phyloP scores from a whole-genome alignment of 2,113 vertebrate genomes.

The Phaethon lepturus region DNA sequence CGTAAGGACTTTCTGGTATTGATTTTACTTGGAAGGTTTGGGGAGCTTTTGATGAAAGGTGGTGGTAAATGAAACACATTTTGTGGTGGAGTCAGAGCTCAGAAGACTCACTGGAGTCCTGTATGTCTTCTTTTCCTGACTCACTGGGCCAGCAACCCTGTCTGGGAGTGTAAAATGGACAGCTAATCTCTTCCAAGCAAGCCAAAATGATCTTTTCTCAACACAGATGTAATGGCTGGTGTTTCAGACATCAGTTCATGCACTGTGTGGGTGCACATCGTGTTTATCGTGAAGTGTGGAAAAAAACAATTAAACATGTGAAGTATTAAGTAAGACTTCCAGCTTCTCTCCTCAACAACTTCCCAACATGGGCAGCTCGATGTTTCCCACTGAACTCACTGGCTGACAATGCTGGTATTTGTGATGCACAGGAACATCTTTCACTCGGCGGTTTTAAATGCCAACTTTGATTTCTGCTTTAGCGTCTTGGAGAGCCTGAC shows the following conservation, averaged over 20 bases:
- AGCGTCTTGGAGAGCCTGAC: neutral
- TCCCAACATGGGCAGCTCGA: neutral
- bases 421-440: neutral
- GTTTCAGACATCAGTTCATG: neutral
- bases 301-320: neutral
- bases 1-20: neutral
- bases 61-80: neutral
- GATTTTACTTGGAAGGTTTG: neutral
- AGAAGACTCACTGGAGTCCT: neutral
- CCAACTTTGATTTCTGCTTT: conserved; percentile 12
- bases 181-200: neutral
- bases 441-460: neutral
- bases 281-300: neutral
- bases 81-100: neutral
- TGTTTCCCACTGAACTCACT: neutral
- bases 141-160: neutral
- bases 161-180: neutral
- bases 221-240: neutral
- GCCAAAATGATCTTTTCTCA: neutral
- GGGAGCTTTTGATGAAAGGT: neutral
- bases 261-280: neutral
- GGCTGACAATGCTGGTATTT: neutral
- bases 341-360: neutral
- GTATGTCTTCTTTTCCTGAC: neutral
- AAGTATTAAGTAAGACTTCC: neutral